phyloP scores from a whole-genome alignment of 2,113 vertebrate species.

The Sphaerodactylus townsendi region DNA sequence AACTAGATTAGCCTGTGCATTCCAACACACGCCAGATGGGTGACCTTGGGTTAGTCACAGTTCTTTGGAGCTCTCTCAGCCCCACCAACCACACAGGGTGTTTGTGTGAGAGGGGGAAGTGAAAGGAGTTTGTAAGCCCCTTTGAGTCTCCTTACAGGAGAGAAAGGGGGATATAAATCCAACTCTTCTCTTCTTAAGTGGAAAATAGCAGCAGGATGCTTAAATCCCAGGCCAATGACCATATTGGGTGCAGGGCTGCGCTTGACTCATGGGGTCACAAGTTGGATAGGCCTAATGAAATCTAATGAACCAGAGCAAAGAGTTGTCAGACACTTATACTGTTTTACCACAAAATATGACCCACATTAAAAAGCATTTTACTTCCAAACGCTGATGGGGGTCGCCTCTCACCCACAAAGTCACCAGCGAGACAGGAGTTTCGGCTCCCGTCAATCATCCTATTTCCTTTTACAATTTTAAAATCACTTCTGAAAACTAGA shows the following conservation, averaged over 20 bases:
- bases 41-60: too few relatives aligned
- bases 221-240: not conserved
- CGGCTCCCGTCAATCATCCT: not conserved
- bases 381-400: not conserved
- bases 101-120: too few relatives aligned
- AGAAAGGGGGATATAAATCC: too few relatives aligned
- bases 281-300: not conserved
- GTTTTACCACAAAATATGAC: too few relatives aligned
- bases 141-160: too few relatives aligned
- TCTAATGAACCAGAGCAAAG: not conserved
- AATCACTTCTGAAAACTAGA: constrained; percentile 14
- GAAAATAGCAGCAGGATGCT: too few relatives aligned
- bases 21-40: too few relatives aligned
- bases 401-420: not conserved
- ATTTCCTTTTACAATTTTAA: not conserved
- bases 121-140: too few relatives aligned
- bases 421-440: not conserved
- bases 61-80: too few relatives aligned
- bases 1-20: too few relatives aligned
- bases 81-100: too few relatives aligned
- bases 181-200: too few relatives aligned
- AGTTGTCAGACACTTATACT: not conserved
- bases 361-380: accelerated
- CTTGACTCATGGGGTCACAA: not conserved
- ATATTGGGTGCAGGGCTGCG: not conserved